Evolutionary conservation across 1,140 invertebrate genomes (phyloP), one percentile per base, ranked within the genome.

Genomic region (Cataglyphis hispanica): DNA sequence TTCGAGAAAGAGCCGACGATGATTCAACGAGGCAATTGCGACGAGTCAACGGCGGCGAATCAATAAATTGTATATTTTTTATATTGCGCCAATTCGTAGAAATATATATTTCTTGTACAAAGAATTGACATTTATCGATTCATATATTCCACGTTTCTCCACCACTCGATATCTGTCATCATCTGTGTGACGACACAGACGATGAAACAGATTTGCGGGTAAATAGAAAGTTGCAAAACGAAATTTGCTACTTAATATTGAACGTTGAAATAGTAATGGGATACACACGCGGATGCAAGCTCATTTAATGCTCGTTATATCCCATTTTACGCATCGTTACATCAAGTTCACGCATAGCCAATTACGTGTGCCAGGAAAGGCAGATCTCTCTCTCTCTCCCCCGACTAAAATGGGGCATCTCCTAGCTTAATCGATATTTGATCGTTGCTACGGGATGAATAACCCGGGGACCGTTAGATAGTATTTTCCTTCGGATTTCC

Each of bases 241-340:
- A 27, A 34, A 37, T 69, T 74, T 7, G 27, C 77, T 27, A 67
- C 31, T 83, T 74, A 83, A 74, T 83, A 83, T n/a, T 25, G 58
- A 27, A 46, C 11, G 19, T 81, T 81, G 60, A 81, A 70, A 61
- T 83, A 43, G 67, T 74, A 83, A 83, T 19, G 11, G 53, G 25
- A 84, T 27, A 74, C 40, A 19, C 83, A 72, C 13, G 70, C 13
- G 70, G 43, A 75, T 58, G 69, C 31, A 40, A 86, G 60, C 78
- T 84, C 80, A 83, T 90, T 88, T 90, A 88, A 76, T 67, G 58
- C 77, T 87, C 77, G 89, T 90, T 87, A 88, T 74, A 86, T 53
- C 74, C 81, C 34, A 89, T 84, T 90, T 87, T 87, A 86, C 88
- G 77, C 77, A 86, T 84, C 60, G 89, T 90, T 90, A 90, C 34